Base-by-base conservation (phyloP, 2,888 invertebrate species). In the Sthenelais limicola region DNA sequence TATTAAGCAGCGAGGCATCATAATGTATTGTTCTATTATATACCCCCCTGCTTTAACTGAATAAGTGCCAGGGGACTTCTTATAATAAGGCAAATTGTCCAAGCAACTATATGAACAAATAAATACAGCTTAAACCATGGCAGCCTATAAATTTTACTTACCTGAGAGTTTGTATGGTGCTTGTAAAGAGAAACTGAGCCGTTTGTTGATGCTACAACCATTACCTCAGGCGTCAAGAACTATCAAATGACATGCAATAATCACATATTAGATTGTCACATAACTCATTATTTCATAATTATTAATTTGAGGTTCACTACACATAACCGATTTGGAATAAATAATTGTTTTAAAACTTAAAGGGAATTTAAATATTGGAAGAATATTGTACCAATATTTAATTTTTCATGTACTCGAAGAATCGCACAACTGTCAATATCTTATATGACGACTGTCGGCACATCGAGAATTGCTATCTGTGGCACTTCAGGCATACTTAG, bases 211-310 rank as follows among this genome's bases (percentile, higher is more conserved):
- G 90, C 88, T 0, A 87, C 88, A 9, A 92, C 92, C 74, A 94
- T 91, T 74, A 90, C 90, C 77, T 92, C 92, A 87, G 90, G 84
- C 77, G 91, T 91, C 12, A 93, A 89, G 84, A 94, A 94, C 91
- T 92, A 91, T 18, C 12, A 52, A 24, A 35, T 67, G 24, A 71
- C 52, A 58, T 32, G 24, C 28, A 58, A 12, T n/a, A 58, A 58
- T 28, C 9, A 32, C 12, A 58, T 15, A 58, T 58, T 12, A 28
- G 5, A 28, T 24, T 58, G 24, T 30, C 12, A 26, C 32, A 9
- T 12, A 15, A 28, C 9, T 28, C 12, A 28, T 18, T 21, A 52
- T 18, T 9, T 52, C 24, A 21, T 52, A 9, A 12, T 28, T 28
- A 56, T 12, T 9, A 26, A 56, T 28, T 12, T 7, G 56, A 21